A percentile compares a stretch with the other conserved stretches of the same genome.
Evolutionary conservation across 2,888 invertebrate genomes (phyloP).

Genomic region (Prosopocoilus inquinatus): DNA sequence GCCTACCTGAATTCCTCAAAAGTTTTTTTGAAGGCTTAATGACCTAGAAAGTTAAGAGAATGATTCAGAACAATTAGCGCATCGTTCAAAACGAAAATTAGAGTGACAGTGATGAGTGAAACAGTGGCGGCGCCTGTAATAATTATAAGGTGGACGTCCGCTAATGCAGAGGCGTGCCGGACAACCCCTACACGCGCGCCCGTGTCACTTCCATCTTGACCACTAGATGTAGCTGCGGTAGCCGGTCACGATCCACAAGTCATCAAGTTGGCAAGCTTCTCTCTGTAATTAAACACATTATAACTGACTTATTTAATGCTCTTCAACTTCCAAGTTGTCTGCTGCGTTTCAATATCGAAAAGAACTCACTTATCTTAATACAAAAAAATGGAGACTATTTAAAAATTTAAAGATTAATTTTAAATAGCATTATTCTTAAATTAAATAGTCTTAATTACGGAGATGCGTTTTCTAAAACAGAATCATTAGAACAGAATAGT

Average conservation of each 20-base stretch:
- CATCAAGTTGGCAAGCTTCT: slow-evolving; percentile 19
- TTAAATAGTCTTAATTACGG: too few species aligned
- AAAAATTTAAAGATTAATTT: too few species aligned
- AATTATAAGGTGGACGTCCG: slow-evolving; percentile 31
- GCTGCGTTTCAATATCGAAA: not conserved
- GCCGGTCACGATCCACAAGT: slow-evolving; percentile 27
- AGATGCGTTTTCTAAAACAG: too few species aligned
- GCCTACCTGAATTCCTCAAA: too few species aligned
- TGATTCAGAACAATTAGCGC: slow-evolving; percentile 18
- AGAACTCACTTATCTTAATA: too few species aligned
- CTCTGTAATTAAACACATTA: slow-evolving; percentile 23
- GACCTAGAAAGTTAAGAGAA: not conserved
- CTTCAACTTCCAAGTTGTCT: slow-evolving; percentile 8
- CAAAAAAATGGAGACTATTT: too few species aligned
- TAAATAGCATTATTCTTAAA: too few species aligned
- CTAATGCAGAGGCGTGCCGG: slow-evolving; percentile 32
- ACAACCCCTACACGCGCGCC: slow-evolving; percentile 30
- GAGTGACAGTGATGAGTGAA: slow-evolving; percentile 22
- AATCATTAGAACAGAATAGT: too few species aligned
- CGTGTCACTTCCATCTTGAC: slow-evolving; percentile 24
- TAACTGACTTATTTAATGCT: slow-evolving; percentile 17
- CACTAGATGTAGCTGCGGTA: slow-evolving; percentile 17
- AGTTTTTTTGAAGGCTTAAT: too few species aligned
- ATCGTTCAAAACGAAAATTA: slow-evolving; percentile 17
- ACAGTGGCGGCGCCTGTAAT: slow-evolving; percentile 29